These are phyloP conservation scores for Zootoca vivipara DNA, from an alignment of 2,113 vertebrate genomes.

Conservation along the genomic window DNA sequence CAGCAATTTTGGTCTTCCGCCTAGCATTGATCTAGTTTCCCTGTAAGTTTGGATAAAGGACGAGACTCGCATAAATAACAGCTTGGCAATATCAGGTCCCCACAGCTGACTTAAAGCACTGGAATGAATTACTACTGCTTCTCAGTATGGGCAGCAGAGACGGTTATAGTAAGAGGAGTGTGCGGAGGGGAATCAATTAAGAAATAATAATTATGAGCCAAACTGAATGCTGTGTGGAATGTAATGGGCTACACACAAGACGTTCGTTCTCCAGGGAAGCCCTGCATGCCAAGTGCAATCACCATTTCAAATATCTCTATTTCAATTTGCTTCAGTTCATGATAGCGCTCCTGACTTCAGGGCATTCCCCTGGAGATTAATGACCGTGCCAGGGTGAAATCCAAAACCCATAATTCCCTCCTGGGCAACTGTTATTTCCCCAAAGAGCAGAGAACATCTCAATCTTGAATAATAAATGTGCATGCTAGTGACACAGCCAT, in stretches of 20 bases:
- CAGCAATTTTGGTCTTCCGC: neutral
- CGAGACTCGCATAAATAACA: constrained; percentile 51
- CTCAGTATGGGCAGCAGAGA: constrained; percentile 3
- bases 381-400: neutral
- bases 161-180: constrained; percentile 8
- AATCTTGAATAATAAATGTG: constrained; percentile 36
- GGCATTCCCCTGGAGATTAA: constrained; percentile 30
- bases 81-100: constrained; percentile 45
- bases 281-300: neutral
- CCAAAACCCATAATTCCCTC: constrained; percentile 12
- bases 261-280: neutral
- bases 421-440: constrained; percentile 30
- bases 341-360: constrained; percentile 12
- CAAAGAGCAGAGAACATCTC: constrained; percentile 18
- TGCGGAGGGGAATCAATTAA: constrained; percentile 25
- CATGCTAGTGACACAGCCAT: neutral
- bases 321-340: constrained; percentile 22
- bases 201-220: constrained; percentile 29
- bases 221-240: constrained; percentile 11
- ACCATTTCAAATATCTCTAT: neutral
- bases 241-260: neutral
- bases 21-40: neutral
- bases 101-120: constrained; percentile 6
- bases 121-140: neutral
- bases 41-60: constrained; percentile 19